phyloP scores from a whole-genome alignment of 1,140 invertebrate species.

The Plectrocnemia conspersa region DNA sequence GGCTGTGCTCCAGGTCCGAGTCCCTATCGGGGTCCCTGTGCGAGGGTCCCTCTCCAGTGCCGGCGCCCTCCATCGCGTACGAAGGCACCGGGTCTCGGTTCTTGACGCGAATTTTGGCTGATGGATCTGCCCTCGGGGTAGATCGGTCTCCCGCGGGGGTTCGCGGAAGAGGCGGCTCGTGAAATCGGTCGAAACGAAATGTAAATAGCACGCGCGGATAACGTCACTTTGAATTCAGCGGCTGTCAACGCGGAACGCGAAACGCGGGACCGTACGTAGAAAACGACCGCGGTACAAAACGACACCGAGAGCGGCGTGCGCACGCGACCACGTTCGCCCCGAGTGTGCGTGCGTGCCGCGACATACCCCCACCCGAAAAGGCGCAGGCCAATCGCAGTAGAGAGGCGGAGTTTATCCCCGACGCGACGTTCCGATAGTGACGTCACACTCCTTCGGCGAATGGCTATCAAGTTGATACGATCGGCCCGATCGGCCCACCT shows the following conservation, averaged over 20 bases:
- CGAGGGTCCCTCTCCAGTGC: constrained; percentile 45
- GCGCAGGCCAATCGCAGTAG: constrained; percentile 21
- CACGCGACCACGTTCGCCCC: constrained; percentile 20
- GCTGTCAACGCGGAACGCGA: neutral
- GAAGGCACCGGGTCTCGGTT: constrained; percentile 80
- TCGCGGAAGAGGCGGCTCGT: constrained; percentile 2
- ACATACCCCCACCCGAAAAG: constrained; percentile 21
- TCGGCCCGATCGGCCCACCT: neutral
- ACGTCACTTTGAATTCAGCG: neutral
- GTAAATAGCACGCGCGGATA: neutral
- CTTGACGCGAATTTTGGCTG: constrained; percentile 86
- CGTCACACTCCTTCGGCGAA: constrained; percentile 26
- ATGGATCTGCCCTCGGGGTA: constrained; percentile 38
- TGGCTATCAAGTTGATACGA: constrained; percentile 30
- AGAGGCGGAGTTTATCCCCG: constrained; percentile 23
- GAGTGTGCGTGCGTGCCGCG: neutral
- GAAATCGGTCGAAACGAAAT: no score
- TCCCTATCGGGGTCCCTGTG: constrained; percentile 62
- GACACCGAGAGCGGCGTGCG: constrained; percentile 2
- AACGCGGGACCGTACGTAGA: neutral
- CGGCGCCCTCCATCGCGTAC: constrained; percentile 76
- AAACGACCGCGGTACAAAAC: neutral
- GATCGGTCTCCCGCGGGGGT: constrained; percentile 32
- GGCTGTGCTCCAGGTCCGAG: constrained; percentile 62
- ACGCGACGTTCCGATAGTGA: constrained; percentile 12